Percentiles rank a stretch among this genome's conserved stretches.
These are phyloP conservation scores for Pedetes capensis DNA, from an alignment of 2,113 vertebrate genomes.

Conservation along the genomic window DNA sequence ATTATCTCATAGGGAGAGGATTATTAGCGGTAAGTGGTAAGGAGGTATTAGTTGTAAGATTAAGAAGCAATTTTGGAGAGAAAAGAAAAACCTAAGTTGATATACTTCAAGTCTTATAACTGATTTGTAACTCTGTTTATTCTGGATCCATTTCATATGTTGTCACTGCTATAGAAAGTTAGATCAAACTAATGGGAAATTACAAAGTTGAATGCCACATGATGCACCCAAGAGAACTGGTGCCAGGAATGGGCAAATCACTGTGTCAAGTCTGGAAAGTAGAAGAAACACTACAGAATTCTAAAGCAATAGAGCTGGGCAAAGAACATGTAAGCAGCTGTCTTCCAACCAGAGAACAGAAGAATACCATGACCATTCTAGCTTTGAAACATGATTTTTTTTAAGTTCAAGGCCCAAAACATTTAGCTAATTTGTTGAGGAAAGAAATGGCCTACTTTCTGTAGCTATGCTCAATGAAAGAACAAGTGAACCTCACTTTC, in stretches of 20 bases:
- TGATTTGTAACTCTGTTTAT: background rate
- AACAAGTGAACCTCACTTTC: conserved; percentile 21
- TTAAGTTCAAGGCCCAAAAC: conserved; percentile 53
- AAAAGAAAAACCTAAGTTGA: background rate
- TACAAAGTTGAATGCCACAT: background rate
- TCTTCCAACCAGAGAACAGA: conserved; percentile 29
- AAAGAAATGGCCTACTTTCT: conserved; percentile 62
- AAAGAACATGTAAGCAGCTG: conserved; percentile 52
- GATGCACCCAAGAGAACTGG: background rate
- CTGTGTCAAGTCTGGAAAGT: background rate
- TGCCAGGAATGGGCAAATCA: background rate
- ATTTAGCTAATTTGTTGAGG: conserved; percentile 63
- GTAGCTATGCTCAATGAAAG: background rate
- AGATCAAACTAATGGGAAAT: conserved; percentile 14
- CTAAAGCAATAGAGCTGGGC: conserved; percentile 1
- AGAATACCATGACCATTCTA: conserved; percentile 31
- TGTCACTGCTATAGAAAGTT: background rate
- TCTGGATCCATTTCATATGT: background rate
- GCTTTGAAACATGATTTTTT: conserved; percentile 35
- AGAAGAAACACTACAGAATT: conserved; percentile 20
- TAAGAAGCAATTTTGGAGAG: background rate
- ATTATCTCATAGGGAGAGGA: background rate
- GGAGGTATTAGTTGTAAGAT: background rate
- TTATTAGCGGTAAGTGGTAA: background rate
- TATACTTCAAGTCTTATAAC: background rate